Percentiles rank a stretch among this genome's conserved stretches.
phyloP scores from a whole-genome alignment of 2,888 invertebrate species.

The Leptinotarsa tumamoca region DNA sequence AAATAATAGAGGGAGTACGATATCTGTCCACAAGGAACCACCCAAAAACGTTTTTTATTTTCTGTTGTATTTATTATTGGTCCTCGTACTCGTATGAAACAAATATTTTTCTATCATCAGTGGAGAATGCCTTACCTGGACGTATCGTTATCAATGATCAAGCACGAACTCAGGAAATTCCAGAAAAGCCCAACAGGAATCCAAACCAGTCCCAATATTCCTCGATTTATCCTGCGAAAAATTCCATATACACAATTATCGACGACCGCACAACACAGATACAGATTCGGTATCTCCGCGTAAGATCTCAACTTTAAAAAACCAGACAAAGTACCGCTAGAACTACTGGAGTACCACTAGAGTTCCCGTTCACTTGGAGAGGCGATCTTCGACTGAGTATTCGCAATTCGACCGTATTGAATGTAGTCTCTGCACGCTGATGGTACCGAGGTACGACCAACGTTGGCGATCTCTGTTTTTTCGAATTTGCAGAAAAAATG shows the following conservation, averaged over 20 bases:
- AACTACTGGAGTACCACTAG: constrained; percentile 53
- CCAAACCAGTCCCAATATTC: background rate
- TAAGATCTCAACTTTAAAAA: constrained; percentile 53
- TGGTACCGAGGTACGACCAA: constrained; percentile 7
- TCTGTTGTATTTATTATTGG: too few relatives aligned
- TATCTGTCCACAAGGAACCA: too few relatives aligned
- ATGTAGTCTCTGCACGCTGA: constrained; percentile 28
- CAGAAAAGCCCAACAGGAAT: background rate
- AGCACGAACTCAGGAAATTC: background rate
- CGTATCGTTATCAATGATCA: background rate
- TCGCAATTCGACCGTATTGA: constrained; percentile 45
- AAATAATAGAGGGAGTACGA: too few relatives aligned
- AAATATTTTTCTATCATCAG: background rate
- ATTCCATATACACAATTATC: constrained; percentile 15
- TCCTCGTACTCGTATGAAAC: too few relatives aligned
- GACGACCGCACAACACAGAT: constrained; percentile 9
- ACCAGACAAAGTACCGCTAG: constrained; percentile 57
- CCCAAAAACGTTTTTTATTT: too few relatives aligned
- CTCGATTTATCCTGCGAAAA: constrained; percentile 5
- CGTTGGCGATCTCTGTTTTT: constrained; percentile 18
- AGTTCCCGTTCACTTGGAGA: constrained; percentile 55
- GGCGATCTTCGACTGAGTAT: constrained; percentile 58
- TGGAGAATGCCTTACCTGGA: background rate
- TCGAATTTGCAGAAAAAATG: constrained; percentile 39
- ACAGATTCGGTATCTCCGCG: constrained; percentile 31